Evolutionary conservation across 2,113 vertebrate species (phyloP).

Genomic region (Suricata suricatta): DNA sequence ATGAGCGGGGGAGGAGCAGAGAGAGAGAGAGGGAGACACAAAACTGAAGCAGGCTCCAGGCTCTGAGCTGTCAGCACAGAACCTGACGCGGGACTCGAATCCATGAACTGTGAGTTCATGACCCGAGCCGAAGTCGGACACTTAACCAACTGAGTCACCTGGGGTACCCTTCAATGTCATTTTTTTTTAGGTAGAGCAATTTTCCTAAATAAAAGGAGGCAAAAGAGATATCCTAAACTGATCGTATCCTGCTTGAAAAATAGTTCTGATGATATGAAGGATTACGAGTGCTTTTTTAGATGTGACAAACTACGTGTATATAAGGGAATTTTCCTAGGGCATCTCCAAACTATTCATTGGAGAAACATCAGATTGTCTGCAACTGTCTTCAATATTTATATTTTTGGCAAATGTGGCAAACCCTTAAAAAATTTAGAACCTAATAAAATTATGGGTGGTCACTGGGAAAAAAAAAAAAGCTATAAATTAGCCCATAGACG

Average conservation of each 20-base stretch:
- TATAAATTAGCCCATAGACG: background rate
- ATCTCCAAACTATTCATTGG: background rate
- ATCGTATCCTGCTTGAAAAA: background rate
- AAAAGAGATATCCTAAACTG: background rate
- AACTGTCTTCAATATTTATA: background rate
- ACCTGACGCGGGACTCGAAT: accelerated
- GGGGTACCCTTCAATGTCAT: background rate
- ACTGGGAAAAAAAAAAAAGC: background rate
- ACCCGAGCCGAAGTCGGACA: no score
- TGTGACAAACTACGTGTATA: background rate
- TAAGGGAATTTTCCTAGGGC: background rate
- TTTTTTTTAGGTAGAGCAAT: background rate
- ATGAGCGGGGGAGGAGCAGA: no score
- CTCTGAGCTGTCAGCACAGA: no score
- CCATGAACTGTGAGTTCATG: no score
- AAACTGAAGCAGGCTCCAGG: no score
- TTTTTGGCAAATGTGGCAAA: background rate
- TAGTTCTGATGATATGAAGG: background rate
- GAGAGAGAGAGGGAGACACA: no score
- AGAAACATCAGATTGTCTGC: background rate
- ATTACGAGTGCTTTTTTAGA: background rate
- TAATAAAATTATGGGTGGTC: background rate
- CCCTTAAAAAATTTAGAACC: background rate
- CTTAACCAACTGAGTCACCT: no score
- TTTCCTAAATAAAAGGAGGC: background rate